Percentiles rank a stretch among this genome's conserved stretches.
phyloP scores from a whole-genome alignment of 2,888 invertebrate genomes.

The Andricus quercusramuli region DNA sequence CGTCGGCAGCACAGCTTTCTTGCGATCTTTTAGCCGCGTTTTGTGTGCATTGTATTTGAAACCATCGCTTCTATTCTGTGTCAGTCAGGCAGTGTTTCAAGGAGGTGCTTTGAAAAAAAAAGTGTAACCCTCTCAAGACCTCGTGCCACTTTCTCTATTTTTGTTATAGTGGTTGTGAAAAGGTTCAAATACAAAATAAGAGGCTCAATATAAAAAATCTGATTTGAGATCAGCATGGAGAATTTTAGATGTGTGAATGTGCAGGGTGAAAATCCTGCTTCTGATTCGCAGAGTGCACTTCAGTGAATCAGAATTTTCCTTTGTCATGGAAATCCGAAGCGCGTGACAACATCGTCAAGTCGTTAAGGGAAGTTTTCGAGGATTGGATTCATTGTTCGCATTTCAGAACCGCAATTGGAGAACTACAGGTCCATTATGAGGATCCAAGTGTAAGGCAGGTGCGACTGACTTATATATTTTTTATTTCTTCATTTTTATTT shows the following conservation, averaged over 20 bases:
- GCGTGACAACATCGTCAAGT: conserved; percentile 31
- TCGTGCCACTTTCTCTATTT: conserved; percentile 13
- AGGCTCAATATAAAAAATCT: background rate
- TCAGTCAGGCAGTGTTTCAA: conserved; percentile 14
- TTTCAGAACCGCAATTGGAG: background rate
- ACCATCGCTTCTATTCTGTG: conserved; percentile 16
- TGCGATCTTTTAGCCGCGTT: conserved; percentile 41
- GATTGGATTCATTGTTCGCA: background rate
- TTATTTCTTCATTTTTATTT: background rate
- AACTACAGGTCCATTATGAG: conserved; percentile 2
- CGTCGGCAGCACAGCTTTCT: conserved; percentile 59
- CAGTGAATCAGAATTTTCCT: conserved; percentile 9
- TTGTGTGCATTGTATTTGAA: conserved; percentile 39
- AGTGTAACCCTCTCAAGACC: background rate
- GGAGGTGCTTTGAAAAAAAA: background rate
- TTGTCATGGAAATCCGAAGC: conserved; percentile 31
- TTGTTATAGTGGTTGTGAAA: background rate
- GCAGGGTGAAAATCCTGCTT: background rate
- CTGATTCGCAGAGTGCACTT: conserved; percentile 14
- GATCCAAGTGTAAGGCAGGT: conserved; percentile 5
- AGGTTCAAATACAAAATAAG: background rate
- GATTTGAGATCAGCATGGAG: background rate
- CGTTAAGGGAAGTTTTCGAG: background rate
- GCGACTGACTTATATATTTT: background rate
- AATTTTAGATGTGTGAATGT: conserved; percentile 1